Percentiles rank a stretch among this genome's conserved stretches.
Evolutionary conservation across 2,797 vertebrate genomes (phyloP).

Genomic region (Phalanger gymnotis): DNA sequence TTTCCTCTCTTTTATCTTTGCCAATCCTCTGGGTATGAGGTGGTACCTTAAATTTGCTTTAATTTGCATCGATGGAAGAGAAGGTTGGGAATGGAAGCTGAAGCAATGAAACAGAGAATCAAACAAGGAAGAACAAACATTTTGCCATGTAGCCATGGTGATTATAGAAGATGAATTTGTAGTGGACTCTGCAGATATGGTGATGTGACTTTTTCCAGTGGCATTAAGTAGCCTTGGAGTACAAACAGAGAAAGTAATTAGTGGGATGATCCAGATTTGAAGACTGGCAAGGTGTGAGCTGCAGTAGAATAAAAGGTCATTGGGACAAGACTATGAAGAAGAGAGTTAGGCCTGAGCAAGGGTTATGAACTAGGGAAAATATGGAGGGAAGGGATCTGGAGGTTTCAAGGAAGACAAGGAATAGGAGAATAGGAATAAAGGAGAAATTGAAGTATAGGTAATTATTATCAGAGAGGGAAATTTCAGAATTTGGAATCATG

Average conservation of each 20-base stretch:
- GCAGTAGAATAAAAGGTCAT: not conserved
- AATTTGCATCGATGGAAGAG: not conserved
- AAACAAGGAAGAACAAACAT: not conserved
- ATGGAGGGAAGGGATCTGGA: not conserved
- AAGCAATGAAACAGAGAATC: not conserved
- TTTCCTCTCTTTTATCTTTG: not conserved
- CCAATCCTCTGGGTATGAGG: not conserved
- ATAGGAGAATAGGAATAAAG: not conserved
- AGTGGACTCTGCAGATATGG: not conserved
- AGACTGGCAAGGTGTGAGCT: not conserved
- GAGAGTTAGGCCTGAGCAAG: not conserved
- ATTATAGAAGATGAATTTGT: not conserved
- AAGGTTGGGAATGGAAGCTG: not conserved
- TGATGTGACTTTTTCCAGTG: not conserved
- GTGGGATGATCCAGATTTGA: not conserved
- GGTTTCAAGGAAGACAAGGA: not conserved
- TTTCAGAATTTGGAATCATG: not conserved
- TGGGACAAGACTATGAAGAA: not conserved
- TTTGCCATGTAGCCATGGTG: not conserved
- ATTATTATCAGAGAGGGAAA: not conserved
- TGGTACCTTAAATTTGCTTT: not conserved
- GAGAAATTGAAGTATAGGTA: not conserved
- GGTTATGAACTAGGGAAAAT: not conserved
- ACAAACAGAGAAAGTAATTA: not conserved
- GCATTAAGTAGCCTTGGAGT: not conserved